Evolutionary conservation across 2,888 invertebrate species (phyloP), one percentile per base, ranked within the genome.

Genomic region (Odontomyia ornata): DNA sequence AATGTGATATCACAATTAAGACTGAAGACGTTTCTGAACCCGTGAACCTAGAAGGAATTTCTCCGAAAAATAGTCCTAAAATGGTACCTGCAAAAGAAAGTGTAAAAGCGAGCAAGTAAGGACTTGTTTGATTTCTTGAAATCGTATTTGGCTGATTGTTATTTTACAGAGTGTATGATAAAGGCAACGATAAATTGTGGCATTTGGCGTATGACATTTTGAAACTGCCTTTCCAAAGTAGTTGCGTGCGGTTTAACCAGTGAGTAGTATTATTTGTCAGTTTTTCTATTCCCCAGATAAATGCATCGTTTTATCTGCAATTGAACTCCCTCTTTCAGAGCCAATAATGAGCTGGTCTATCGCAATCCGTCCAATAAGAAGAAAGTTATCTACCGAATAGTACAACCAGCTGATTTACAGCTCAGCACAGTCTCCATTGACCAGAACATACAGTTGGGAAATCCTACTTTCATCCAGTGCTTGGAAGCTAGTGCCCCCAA

Each of bases 211-310:
- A 83, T 73, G 83, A 83, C 65, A 81, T 86, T 21, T 81, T 84
- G 30, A 82, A 83, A 27, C 79, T 85, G 2, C 83, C 85, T 15
- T 82, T 83, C 65, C 81, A 82, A 0, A 85, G 85, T 80, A 84
- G 84, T 75, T 84, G 85, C n/a, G 57, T 73, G 15, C 84, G 84
- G 0, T 86, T 86, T 5, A 84, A 86, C 78, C 83, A 84, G 85
- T 84, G 28, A 79, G 76, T 77, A 13, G 30, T 1, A 36, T 3
- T 5, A 9, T 36, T 13, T 60, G 2, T 60, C 57, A n/a, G 57
- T 23, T 18, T 23, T 25, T 60, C 27, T 18, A 60, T 2, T 60
- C 4, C 13, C 3, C 13, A 4, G 60, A 11, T 13, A 60, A 60
- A 25, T 60, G 2, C 25, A 60, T 65, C 5, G 21, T 21, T 21